Conservation (phyloP, 1,140 invertebrate species). For the Condylostylus longicornis region DNA sequence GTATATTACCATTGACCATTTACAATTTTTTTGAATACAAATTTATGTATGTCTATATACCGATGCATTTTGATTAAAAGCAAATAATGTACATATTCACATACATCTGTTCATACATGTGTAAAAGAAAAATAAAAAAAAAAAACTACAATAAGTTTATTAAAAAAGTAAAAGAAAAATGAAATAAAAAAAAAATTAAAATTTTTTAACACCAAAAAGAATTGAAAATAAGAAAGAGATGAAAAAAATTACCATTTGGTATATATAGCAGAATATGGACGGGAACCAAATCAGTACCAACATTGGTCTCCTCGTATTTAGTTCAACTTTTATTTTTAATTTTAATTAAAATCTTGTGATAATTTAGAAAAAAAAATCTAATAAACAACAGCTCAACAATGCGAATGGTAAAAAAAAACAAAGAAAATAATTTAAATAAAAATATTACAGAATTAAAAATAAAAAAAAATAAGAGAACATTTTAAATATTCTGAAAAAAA, state of each 20-base stretch:
- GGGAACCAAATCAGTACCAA: constrained; percentile 26
- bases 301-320: constrained; percentile 31
- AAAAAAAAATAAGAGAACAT: neutral
- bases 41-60: too few species aligned
- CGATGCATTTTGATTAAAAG: too few species aligned
- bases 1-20: too few species aligned
- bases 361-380: too few species aligned
- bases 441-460: neutral
- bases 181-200: neutral
- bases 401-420: constrained; percentile 24
- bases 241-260: neutral
- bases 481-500: neutral
- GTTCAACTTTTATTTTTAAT: constrained; percentile 21
- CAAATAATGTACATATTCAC: too few species aligned
- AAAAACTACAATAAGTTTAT: too few species aligned
- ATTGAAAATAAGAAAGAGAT: neutral
- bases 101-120: too few species aligned
- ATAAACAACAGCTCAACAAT: constrained; percentile 29
- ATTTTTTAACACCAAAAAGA: too few species aligned
- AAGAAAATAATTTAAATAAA: neutral
- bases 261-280: neutral
- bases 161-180: neutral
- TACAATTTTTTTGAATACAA: too few species aligned
- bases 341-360: constrained; percentile 20
- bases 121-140: too few species aligned